phyloP scores from a whole-genome alignment of 2,797 vertebrate species.

The Chaunax sp. region DNA sequence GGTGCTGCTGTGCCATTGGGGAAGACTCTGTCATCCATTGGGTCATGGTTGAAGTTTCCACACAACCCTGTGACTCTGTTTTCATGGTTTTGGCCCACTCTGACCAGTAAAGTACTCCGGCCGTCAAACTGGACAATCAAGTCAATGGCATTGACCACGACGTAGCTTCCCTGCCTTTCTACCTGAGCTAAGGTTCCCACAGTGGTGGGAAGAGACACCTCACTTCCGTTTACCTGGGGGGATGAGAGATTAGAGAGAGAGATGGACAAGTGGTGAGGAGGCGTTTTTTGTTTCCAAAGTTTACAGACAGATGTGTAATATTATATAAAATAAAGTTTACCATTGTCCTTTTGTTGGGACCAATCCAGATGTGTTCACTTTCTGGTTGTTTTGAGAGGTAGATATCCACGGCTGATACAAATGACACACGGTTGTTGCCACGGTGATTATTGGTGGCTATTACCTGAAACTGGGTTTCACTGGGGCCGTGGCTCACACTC shows the following conservation, averaged over 20 bases:
- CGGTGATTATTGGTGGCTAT: conserved; percentile 74
- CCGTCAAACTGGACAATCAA: conserved; percentile 60
- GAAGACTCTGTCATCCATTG: conserved; percentile 68
- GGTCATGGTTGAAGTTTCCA: conserved; percentile 73
- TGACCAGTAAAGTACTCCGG: conserved; percentile 62
- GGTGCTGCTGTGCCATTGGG: conserved; percentile 55
- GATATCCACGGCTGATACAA: conserved; percentile 76
- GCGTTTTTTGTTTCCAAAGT: not conserved
- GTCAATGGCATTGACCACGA: conserved; percentile 28
- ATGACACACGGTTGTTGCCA: conserved; percentile 70
- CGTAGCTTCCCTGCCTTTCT: conserved; percentile 35
- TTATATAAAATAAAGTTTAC: conserved; percentile 26
- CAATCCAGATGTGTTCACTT: conserved; percentile 56
- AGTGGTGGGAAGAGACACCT: conserved; percentile 41
- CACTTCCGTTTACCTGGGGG: conserved; percentile 63
- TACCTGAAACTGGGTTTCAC: conserved; percentile 62
- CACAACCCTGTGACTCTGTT: conserved; percentile 69
- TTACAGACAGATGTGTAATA: not conserved
- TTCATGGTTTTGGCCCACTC: conserved; percentile 23
- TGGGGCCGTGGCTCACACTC: conserved; percentile 31
- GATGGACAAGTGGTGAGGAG: not conserved
- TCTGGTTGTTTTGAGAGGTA: conserved; percentile 52
- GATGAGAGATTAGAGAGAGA: conserved; percentile 9
- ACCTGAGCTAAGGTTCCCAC: conserved; percentile 47
- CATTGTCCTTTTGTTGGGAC: conserved; percentile 63